These are phyloP conservation scores for Aphidius ervi DNA, from an alignment of 1,140 invertebrate species.

Conservation along the genomic window DNA sequence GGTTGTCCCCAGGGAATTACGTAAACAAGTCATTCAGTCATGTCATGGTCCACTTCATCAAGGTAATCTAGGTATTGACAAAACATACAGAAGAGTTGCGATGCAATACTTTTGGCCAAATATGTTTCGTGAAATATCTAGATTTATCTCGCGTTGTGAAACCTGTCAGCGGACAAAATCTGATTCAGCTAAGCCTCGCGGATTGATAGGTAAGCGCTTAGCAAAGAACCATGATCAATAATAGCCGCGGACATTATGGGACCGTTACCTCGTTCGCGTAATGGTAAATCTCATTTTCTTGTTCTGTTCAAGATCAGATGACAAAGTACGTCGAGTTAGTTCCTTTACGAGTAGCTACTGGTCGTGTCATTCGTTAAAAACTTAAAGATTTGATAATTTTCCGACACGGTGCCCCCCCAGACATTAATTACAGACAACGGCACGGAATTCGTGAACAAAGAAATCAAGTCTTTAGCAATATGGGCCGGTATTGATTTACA, in stretches of 20 bases:
- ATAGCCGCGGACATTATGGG: neutral
- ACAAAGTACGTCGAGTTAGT: neutral
- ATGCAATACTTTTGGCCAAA: slow-evolving; percentile 34
- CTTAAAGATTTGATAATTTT: neutral
- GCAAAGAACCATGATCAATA: slow-evolving; percentile 18
- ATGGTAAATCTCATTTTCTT: neutral
- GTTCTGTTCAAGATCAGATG: slow-evolving; percentile 3
- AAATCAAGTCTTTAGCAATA: neutral
- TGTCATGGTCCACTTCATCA: neutral
- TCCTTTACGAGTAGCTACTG: neutral
- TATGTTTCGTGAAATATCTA: slow-evolving; percentile 27
- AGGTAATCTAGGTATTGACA: slow-evolving; percentile 32
- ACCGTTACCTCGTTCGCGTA: neutral
- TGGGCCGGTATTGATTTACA: slow-evolving; percentile 25
- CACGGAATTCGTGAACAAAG: slow-evolving; percentile 35
- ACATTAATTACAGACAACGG: slow-evolving; percentile 16
- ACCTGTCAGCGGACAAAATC: slow-evolving; percentile 24
- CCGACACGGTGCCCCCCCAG: slow-evolving; percentile 13
- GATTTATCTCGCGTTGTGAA: slow-evolving; percentile 23
- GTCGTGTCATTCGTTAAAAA: neutral
- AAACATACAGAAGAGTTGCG: slow-evolving; percentile 24
- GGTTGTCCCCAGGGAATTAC: slow-evolving; percentile 25
- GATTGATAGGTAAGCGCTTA: slow-evolving; percentile 18
- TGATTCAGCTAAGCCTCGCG: slow-evolving; percentile 1
- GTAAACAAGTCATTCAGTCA: neutral